Evolutionary conservation across 2,888 invertebrate species (phyloP).

Genomic region (Drosophila nr. perissopoda): DNA sequence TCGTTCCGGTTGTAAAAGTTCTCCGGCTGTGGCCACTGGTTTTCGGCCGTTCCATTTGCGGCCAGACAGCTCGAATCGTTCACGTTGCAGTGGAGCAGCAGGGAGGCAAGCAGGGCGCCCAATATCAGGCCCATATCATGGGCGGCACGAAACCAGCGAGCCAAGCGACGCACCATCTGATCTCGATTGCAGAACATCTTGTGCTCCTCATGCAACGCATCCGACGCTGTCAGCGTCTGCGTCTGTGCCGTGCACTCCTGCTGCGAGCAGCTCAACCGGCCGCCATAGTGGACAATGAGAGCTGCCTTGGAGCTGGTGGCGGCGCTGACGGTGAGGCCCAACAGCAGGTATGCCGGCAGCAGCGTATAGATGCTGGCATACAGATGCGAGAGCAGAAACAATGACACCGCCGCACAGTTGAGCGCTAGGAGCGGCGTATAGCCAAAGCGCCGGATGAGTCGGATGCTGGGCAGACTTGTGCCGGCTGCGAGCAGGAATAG

Average conservation of each 20-base stretch:
- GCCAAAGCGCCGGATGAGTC: constrained; percentile 86
- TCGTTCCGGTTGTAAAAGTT: constrained; percentile 86
- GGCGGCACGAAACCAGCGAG: constrained; percentile 86
- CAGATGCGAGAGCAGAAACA: constrained; percentile 88
- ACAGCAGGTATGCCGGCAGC: constrained; percentile 86
- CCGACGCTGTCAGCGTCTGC: constrained; percentile 55
- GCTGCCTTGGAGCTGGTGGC: constrained; percentile 83
- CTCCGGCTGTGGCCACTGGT: constrained; percentile 81
- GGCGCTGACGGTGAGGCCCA: constrained; percentile 87
- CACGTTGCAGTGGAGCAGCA: constrained; percentile 84
- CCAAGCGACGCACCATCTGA: constrained; percentile 85
- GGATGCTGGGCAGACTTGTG: constrained; percentile 86
- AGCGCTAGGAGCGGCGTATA: constrained; percentile 85
- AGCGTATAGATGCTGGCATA: constrained; percentile 86
- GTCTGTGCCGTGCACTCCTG: constrained; percentile 74
- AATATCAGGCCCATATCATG: constrained; percentile 87
- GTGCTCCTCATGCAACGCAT: constrained; percentile 83
- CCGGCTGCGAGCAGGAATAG: constrained; percentile 88
- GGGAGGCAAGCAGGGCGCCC: constrained; percentile 86
- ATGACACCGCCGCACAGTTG: constrained; percentile 86
- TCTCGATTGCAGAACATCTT: constrained; percentile 84
- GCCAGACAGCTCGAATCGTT: constrained; percentile 80
- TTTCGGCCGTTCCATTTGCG: constrained; percentile 32
- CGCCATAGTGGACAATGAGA: constrained; percentile 82
- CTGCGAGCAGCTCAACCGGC: constrained; percentile 83